A percentile compares a stretch with the other conserved stretches of the same genome.
Conservation (phyloP, 2,113 vertebrate genomes). For the Phylloscopus trochilus region DNA sequence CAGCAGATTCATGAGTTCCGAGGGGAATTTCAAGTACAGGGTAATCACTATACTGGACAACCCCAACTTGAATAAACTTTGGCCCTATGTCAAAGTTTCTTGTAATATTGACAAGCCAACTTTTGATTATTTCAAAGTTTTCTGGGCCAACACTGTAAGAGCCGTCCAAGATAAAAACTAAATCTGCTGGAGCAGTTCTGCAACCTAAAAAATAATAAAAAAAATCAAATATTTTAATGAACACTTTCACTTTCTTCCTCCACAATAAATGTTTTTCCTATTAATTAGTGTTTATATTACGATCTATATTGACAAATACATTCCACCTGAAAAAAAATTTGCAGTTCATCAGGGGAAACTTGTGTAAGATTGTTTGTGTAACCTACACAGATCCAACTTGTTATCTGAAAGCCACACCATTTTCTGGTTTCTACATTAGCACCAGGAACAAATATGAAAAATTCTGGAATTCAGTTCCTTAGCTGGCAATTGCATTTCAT, state of each 20-base stretch:
- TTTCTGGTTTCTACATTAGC: background rate
- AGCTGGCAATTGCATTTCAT: background rate
- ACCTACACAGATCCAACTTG: background rate
- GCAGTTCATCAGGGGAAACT: background rate
- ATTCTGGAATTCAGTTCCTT: background rate
- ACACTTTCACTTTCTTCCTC: background rate
- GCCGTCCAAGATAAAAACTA: constrained; percentile 96
- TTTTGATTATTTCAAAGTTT: constrained; percentile 96
- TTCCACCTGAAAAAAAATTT: background rate
- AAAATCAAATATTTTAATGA: background rate
- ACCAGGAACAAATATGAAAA: background rate
- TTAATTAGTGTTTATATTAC: background rate
- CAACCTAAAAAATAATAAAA: constrained; percentile 76
- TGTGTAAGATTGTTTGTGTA: background rate
- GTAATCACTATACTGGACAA: constrained; percentile 95
- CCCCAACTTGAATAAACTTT: constrained; percentile 93
- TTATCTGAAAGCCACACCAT: background rate
- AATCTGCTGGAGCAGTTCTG: constrained; percentile 90
- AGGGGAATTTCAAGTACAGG: constrained; percentile 91
- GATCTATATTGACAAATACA: background rate
- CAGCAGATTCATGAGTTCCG: constrained; percentile 79
- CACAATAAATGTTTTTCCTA: background rate
- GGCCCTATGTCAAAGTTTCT: constrained; percentile 93
- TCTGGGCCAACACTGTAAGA: constrained; percentile 95
- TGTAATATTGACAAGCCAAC: constrained; percentile 95